Evolutionary conservation across 2,113 vertebrate species (phyloP), one percentile per base, ranked within the genome.

Genomic region (Heliornis fulica): DNA sequence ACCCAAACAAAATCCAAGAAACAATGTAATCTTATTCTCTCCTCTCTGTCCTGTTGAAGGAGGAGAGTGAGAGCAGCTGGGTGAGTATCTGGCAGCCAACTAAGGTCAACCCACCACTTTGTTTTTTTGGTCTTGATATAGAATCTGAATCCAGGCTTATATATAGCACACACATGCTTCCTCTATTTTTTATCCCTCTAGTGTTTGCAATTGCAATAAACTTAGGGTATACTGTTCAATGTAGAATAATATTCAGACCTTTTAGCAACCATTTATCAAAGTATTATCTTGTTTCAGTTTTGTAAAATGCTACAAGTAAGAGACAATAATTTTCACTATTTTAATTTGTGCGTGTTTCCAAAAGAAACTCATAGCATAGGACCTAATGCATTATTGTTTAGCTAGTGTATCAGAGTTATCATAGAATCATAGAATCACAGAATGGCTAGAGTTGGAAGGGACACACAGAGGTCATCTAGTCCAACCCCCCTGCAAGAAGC

Each of bases 1-100:
- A n/a, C n/a, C n/a, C n/a, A n/a, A n/a, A 20, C 8, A 50, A 38
- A 53, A 28, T 10, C 7, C 1, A 0, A 21, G 2, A n/a, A n/a
- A n/a, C 13, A 8, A 68, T 66, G 28, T 72, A 10, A 20, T 84
- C 9, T 13, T 63, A 6, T 17, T 79, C 41, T 57, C 19, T 43
- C 2, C 2, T 4, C 2, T 13, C 3, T 13, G 5, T 50, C 22
- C 19, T 76, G 3, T 56, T 54, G 32, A 48, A 43, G 51, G 64
- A 57, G 38, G 13, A 8, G 10, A 57, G 9, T 32, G 38, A 54
- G 20, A 83, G 40, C 43, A 40, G 8, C 34, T 43, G 38, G 26
- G 26, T 69, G 38, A 29, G 36, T 1, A 2, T 26, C 36, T 75
- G 76, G 25, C 38, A 85, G 21, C 15, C 40, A 83, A 38, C 25